Conservation (phyloP, 2,797 vertebrate species). For the Pseudochirops corinnae region DNA sequence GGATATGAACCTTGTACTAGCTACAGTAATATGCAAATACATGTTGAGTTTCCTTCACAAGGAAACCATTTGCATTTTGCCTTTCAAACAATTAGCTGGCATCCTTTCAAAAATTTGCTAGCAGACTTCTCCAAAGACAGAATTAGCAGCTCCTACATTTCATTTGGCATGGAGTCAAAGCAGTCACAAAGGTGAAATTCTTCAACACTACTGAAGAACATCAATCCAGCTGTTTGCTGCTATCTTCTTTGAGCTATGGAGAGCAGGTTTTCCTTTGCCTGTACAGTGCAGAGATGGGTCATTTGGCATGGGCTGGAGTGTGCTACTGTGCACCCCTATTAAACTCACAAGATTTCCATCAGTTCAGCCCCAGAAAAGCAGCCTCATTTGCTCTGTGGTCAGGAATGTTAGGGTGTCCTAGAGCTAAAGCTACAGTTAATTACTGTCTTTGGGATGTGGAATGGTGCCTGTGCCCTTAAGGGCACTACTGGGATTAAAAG, state of each 20-base stretch:
- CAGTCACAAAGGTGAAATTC: constrained; percentile 34
- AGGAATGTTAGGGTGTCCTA: not conserved
- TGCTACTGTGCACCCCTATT: not conserved
- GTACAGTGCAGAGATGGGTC: constrained; percentile 1
- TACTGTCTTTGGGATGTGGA: not conserved
- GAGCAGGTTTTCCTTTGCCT: not conserved
- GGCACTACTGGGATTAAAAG: constrained; percentile 38
- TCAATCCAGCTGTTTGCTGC: constrained; percentile 29
- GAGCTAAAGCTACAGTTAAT: constrained; percentile 28
- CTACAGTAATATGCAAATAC: not conserved
- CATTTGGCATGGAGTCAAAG: constrained; percentile 44
- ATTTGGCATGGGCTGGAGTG: not conserved
- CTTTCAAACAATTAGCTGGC: constrained; percentile 5
- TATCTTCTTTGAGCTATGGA: not conserved
- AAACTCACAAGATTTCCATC: not conserved
- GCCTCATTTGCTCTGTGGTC: not conserved
- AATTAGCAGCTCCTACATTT: constrained; percentile 21
- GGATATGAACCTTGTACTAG: not conserved
- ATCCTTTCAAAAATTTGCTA: not conserved
- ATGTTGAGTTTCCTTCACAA: not conserved
- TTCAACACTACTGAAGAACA: constrained; percentile 41
- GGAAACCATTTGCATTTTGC: not conserved
- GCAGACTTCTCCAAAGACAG: constrained; percentile 3
- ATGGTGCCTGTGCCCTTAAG: constrained; percentile 38
- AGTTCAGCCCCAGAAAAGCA: constrained; percentile 27